Evolutionary conservation across 1,140 invertebrate species (phyloP).

Genomic region (Anadara kagoshimensis): DNA sequence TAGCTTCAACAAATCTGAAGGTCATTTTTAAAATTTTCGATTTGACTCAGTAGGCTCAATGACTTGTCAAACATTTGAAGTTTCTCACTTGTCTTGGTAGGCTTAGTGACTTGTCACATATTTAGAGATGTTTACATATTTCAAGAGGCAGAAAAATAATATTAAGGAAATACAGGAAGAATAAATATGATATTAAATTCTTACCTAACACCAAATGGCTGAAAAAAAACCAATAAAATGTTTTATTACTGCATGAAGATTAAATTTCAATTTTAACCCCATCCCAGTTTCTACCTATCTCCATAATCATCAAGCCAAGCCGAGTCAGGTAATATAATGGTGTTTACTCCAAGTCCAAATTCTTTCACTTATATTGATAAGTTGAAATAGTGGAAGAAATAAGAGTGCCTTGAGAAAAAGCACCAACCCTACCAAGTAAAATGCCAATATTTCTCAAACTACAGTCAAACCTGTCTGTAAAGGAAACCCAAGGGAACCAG

Average conservation of each 20-base stretch:
- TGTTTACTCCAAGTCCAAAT: background rate
- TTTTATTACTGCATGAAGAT: background rate
- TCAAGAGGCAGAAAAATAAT: background rate
- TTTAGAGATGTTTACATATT: background rate
- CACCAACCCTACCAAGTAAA: too few species aligned
- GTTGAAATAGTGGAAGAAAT: too few species aligned
- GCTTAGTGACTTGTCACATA: background rate
- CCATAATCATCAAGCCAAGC: background rate
- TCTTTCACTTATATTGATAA: background rate
- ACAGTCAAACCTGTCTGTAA: background rate
- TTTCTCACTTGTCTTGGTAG: too few species aligned
- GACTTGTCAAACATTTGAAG: too few species aligned
- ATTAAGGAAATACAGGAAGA: background rate
- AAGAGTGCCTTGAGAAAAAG: too few species aligned
- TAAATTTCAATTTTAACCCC: background rate
- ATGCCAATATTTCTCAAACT: too few species aligned
- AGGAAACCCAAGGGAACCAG: too few species aligned
- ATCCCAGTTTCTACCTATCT: background rate
- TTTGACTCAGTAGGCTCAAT: too few species aligned
- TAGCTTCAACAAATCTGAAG: too few species aligned
- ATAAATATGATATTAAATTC: conserved; percentile 4
- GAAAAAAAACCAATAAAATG: conserved; percentile 48
- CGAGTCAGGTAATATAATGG: background rate
- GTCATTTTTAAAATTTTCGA: too few species aligned
- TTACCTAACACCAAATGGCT: conserved; percentile 79